phyloP scores from a whole-genome alignment of 2,888 invertebrate species.

The Monopis laevigella region DNA sequence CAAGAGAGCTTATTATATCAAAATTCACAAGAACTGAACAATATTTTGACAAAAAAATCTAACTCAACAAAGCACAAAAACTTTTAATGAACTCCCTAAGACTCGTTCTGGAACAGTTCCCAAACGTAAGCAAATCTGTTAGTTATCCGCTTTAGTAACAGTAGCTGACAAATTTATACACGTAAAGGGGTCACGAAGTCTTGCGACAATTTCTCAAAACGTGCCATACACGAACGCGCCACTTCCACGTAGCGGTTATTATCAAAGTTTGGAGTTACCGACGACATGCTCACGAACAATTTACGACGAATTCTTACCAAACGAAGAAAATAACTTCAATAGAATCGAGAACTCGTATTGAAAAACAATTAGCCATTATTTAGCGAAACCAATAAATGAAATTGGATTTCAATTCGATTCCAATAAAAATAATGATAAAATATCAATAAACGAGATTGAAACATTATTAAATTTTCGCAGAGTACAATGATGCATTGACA shows the following conservation, averaged over 20 bases:
- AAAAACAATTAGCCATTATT: constrained; percentile 4
- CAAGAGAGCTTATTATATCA: neutral
- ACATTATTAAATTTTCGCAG: no score
- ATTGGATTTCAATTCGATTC: no score
- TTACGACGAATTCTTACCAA: constrained; percentile 8
- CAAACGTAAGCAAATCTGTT: constrained; percentile 4
- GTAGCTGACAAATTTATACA: constrained; percentile 5
- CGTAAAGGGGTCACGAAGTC: constrained; percentile 8
- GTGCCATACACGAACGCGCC: constrained; percentile 18
- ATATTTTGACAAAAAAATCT: constrained; percentile 6
- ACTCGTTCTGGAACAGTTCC: neutral
- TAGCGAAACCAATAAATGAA: no score
- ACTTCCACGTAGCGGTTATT: constrained; percentile 28
- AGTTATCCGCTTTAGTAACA: constrained; percentile 4
- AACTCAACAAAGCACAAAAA: constrained; percentile 9
- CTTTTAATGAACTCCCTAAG: constrained; percentile 10
- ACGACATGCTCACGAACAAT: constrained; percentile 7
- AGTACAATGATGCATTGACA: no score
- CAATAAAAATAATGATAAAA: no score
- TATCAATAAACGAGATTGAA: no score
- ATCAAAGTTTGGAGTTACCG: constrained; percentile 26
- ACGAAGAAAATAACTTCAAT: constrained; percentile 1
- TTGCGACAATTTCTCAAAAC: constrained; percentile 14
- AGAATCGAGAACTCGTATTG: neutral
- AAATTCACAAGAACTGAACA: constrained; percentile 3